Percentiles rank a stretch among this genome's conserved stretches.
Conservation (phyloP, 1,140 invertebrate genomes). For the Bacillus rossius region DNA sequence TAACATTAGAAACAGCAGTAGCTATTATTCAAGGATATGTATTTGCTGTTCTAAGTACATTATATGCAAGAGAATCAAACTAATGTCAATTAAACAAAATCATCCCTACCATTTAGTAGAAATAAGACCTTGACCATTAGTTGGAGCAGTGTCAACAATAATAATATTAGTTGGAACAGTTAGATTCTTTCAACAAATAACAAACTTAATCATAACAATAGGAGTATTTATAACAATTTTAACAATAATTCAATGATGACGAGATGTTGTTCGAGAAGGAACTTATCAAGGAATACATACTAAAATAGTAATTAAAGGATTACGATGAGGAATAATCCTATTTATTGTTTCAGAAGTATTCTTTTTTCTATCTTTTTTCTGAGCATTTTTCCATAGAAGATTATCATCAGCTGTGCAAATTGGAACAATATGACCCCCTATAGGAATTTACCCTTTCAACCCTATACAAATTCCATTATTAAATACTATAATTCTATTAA, state of each 20-base stretch:
- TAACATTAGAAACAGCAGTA: conserved; percentile 46
- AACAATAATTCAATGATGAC: conserved; percentile 56
- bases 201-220: conserved; percentile 41
- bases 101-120: conserved; percentile 49
- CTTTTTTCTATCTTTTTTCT: conserved; percentile 44
- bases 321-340: conserved; percentile 41
- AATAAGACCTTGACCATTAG: conserved; percentile 49
- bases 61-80: conserved; percentile 48
- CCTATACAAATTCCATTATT: conserved; percentile 42
- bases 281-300: conserved; percentile 45
- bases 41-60: conserved; percentile 45
- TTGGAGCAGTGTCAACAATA: conserved; percentile 41
- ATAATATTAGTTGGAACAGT: conserved; percentile 41
- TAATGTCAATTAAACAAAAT: conserved; percentile 35
- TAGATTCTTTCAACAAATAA: conserved; percentile 47
- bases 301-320: conserved; percentile 25
- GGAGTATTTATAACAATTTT: conserved; percentile 42
- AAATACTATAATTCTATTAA: conserved; percentile 42
- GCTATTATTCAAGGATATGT: conserved; percentile 52
- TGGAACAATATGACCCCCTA: conserved; percentile 35
- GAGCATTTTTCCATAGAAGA: conserved; percentile 43
- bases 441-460: conserved; percentile 38
- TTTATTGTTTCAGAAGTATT: conserved; percentile 44
- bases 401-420: conserved; percentile 39
- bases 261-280: conserved; percentile 52